Evolutionary conservation across 64 coral and sea anemone genomes (phyloP).

Genomic region (Porites lutea): DNA sequence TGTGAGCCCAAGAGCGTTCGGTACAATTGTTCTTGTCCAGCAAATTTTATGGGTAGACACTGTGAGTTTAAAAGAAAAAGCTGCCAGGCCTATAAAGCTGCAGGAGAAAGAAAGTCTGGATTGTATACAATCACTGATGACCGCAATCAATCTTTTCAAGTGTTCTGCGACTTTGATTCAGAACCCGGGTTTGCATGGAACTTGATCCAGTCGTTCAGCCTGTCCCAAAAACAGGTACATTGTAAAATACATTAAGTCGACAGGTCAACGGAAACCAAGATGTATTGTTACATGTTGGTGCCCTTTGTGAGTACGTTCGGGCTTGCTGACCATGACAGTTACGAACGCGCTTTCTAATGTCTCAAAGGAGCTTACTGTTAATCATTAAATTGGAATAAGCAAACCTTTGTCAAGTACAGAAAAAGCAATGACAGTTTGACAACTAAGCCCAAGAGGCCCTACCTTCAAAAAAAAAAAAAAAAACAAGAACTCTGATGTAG

Average conservation of each 20-base stretch:
- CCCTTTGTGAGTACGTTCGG: no score
- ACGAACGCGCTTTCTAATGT: no score
- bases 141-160: conserved; percentile 2
- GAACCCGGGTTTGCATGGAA: conserved; percentile 28
- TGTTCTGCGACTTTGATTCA: conserved; percentile 51
- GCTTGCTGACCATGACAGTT: no score
- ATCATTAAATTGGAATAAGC: no score
- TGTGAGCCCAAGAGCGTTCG: conserved; percentile 23
- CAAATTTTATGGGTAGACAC: conserved; percentile 22
- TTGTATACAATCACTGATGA: conserved; percentile 32
- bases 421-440: no score
- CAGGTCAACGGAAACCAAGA: no score
- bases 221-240: neutral
- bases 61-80: neutral
- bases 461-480: no score
- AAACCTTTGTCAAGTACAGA: no score
- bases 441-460: no score
- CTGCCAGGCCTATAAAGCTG: conserved; percentile 25
- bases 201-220: conserved; percentile 24
- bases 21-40: conserved; percentile 2
- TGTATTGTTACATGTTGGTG: no score
- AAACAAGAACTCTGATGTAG: no score
- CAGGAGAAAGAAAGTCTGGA: neutral
- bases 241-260: neutral
- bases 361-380: no score